Conservation (phyloP, 2,113 vertebrate genomes). For the Dunckerocampus dactyliophorus region DNA sequence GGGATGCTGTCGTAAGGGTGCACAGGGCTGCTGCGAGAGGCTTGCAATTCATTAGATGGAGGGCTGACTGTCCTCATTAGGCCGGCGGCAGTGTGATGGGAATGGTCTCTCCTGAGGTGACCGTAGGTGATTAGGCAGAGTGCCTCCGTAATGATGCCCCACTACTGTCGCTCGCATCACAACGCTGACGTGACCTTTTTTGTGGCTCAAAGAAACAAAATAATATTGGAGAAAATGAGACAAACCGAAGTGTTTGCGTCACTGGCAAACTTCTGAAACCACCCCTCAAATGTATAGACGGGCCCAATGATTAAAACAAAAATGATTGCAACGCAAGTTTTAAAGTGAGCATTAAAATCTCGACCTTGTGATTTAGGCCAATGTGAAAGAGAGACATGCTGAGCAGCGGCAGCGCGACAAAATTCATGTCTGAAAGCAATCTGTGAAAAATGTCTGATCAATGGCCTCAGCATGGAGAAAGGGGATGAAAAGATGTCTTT, state of each 20-base stretch:
- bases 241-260: constrained; percentile 22
- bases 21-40: too few relatives aligned
- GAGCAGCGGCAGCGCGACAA: constrained; percentile 34
- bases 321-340: constrained; percentile 38
- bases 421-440: constrained; percentile 62
- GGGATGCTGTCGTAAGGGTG: constrained; percentile 38
- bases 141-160: constrained; percentile 64
- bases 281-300: too few relatives aligned
- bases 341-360: constrained; percentile 52
- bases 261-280: constrained; percentile 3
- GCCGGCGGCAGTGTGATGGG: constrained; percentile 36
- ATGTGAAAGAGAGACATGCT: constrained; percentile 44
- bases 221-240: constrained; percentile 34
- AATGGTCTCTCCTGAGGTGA: constrained; percentile 61
- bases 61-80: constrained; percentile 61
- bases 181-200: constrained; percentile 59
- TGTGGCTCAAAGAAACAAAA: constrained; percentile 3
- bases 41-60: constrained; percentile 60
- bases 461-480: constrained; percentile 48
- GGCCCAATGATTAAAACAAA: constrained; percentile 18
- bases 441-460: constrained; percentile 59
- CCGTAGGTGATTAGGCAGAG: constrained; percentile 62
- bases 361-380: constrained; percentile 56
- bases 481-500: constrained; percentile 65
- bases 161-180: constrained; percentile 57